These are phyloP conservation scores for Embiotoca jacksoni DNA, from an alignment of 2,113 vertebrate species.

Conservation along the genomic window DNA sequence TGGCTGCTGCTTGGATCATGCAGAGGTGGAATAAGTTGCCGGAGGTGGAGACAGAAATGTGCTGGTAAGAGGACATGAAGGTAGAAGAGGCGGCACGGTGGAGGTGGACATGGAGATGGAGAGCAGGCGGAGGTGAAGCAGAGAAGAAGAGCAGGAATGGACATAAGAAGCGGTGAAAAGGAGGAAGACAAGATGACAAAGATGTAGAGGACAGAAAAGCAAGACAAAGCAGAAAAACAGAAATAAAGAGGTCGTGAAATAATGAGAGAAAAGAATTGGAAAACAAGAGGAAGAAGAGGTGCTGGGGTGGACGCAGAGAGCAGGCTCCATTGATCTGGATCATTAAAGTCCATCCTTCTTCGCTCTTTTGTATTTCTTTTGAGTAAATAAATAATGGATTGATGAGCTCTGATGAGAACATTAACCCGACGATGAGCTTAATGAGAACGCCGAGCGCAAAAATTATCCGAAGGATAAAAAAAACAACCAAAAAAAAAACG, in stretches of 20 bases:
- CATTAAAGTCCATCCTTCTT: conserved; percentile 17
- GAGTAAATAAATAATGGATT: conserved; percentile 76
- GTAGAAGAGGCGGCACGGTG: no score
- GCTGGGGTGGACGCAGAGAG: neutral
- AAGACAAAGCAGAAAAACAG: neutral
- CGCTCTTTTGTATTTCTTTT: conserved; percentile 71
- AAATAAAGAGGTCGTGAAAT: neutral
- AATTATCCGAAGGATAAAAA: conserved; percentile 2
- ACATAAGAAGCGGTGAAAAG: no score
- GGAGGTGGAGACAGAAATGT: no score
- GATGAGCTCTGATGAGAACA: conserved; percentile 72
- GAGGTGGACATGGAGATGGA: no score
- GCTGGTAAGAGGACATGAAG: no score
- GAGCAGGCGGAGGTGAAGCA: no score
- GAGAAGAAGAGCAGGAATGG: no score
- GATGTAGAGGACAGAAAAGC: rapidly evolving
- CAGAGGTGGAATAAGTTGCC: no score
- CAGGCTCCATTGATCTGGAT: conserved; percentile 43
- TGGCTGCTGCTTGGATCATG: no score
- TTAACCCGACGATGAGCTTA: conserved; percentile 56
- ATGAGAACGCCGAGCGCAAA: conserved; percentile 55
- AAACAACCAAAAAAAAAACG: no score
- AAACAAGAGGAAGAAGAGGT: neutral
- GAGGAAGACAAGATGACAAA: no score
- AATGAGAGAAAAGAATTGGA: neutral